phyloP scores from a whole-genome alignment of 2,797 vertebrate genomes.

The Esox masquinongy region DNA sequence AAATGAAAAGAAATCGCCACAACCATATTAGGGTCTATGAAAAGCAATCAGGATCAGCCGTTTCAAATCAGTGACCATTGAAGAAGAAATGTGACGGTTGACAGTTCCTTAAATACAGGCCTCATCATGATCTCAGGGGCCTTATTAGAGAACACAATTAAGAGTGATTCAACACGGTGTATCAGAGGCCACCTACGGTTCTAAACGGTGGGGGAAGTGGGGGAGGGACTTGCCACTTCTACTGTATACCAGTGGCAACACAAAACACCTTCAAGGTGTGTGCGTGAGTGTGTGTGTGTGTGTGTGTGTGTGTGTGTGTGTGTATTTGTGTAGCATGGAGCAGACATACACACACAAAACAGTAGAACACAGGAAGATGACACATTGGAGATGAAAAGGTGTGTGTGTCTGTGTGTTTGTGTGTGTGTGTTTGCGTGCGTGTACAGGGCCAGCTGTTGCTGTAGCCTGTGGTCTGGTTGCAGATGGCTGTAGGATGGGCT shows the following conservation, averaged over 20 bases:
- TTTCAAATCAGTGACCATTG: slow-evolving; percentile 63
- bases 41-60: background rate
- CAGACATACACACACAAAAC: too few species aligned
- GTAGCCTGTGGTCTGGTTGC: slow-evolving; percentile 63
- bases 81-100: slow-evolving; percentile 51
- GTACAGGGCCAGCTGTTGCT: slow-evolving; percentile 66
- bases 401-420: background rate
- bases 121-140: slow-evolving; percentile 66
- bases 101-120: slow-evolving; percentile 70
- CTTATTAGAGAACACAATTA: slow-evolving; percentile 68
- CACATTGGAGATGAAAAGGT: background rate
- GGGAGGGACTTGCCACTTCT: slow-evolving; percentile 57
- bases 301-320: slow-evolving; percentile 2
- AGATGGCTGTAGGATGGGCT: slow-evolving; percentile 68
- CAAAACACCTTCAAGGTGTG: slow-evolving; percentile 25
- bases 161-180: slow-evolving; percentile 69
- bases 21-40: slow-evolving; percentile 53
- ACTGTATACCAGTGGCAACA: slow-evolving; percentile 66
- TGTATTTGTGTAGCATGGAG: background rate
- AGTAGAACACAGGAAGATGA: too few species aligned
- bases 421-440: background rate
- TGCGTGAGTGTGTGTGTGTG: background rate
- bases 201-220: slow-evolving; percentile 49
- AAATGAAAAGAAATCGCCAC: slow-evolving; percentile 9
- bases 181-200: slow-evolving; percentile 39